Base-by-base conservation (phyloP, 2,797 vertebrate genomes). In the Eremophila alpestris region DNA sequence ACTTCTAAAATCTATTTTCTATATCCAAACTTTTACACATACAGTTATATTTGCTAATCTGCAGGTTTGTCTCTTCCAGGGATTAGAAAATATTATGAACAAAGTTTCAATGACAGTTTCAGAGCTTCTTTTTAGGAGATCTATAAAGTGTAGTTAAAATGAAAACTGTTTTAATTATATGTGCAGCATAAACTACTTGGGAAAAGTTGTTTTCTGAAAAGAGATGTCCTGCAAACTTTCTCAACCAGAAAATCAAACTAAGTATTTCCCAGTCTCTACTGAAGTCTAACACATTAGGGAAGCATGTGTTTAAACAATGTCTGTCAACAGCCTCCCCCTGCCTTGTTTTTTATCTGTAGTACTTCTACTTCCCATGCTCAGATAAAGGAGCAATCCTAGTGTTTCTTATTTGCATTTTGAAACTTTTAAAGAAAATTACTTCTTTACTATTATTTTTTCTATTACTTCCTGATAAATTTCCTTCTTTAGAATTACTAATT, bases 111-210 rank as follows among this genome's bases (percentile, higher is more conserved):
- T 49, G 8, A 19, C 20, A 45, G 13, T 83, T 93, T 79, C 59
- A 65, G 36, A 79, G 16, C 26, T 76, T 74, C 52, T 83, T 24
- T 65, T 87, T 94, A 67, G 43, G 36, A 43, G n/a, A 64, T 74
- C 10, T 2, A 4, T 48, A 38, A 80, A 75, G 7, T 36, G 23
- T 34, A 48, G 12, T 27, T 75, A 70, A 60, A 90, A 84, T 29
- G 85, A 92, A 90, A 94, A 8, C 41, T 54, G 13, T 40, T 78
- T 73, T 69, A 89, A 76, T 93, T 90, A 69, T 76, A n/a, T 85
- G 58, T 83, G 17, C 64, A 64, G 19, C 76, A 16, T 54, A 82
- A 88, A 49, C 41, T 84, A 21, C 45, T 83, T 74, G 26, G 30
- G 92, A 54, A 51, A 88, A 41, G 19, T 45, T 89, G 13, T 68